Base-by-base conservation (phyloP, 1,140 invertebrate genomes). In the Triops cancriformis region DNA sequence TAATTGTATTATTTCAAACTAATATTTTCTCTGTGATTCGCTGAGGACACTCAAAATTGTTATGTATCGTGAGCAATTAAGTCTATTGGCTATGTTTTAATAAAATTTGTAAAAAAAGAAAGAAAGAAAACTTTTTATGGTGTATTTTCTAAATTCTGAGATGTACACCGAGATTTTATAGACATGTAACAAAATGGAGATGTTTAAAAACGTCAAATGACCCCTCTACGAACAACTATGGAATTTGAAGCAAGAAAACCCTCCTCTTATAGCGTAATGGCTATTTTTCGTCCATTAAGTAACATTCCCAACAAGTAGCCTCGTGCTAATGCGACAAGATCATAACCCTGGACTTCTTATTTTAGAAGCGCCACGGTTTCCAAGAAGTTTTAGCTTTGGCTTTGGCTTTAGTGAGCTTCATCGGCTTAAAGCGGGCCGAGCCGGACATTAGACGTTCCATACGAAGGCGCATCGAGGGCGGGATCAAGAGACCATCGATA, bases 401-500 rank as follows among this genome's bases (percentile, higher is more conserved):
- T 64, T 64, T 64, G 18, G 51, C 51, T 64, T 64, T 64, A 64
- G 51, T 64, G 23, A 64, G 51, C 51, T 23, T 64, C 18, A 64
- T 18, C 3, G 51, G 51, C 51, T 64, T 64, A 23, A 64, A n/a
- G 18, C 51, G 51, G 51, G 51, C 51, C 18, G 51, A 0, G 14
- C 51, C 51, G 14, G 51, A 64, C 14, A 23, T 64, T 6, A 64
- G 51, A 64, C 51, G 51, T 64, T 64, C 51, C 51, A 64, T 64
- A 23, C 51, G 51, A 0, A 64, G n/a, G 18, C 51, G 51, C 27
- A 79, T 37, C 11, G 64, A 73, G n/a, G 78, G 78, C 12, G 78
- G 78, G 26, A 79, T 77, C 10, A 79, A 76, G 23, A 79, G 51
- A 41, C 26, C 45, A 73, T 80, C 79, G 42, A 80, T 73, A n/a